These are phyloP conservation scores for Chiroxiphia lanceolata DNA, from an alignment of 2,797 vertebrate species.

Conservation along the genomic window DNA sequence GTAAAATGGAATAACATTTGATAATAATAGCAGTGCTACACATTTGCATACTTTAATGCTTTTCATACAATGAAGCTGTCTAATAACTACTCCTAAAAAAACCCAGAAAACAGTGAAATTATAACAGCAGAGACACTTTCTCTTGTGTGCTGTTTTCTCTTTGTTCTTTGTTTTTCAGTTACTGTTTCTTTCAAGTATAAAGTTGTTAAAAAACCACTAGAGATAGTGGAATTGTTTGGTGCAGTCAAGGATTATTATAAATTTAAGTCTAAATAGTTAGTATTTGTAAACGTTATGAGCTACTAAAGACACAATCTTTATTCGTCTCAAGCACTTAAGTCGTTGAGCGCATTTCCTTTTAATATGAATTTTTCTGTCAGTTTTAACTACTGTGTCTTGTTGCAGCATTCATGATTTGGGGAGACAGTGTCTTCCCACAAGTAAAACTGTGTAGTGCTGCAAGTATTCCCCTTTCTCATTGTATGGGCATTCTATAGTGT, in stretches of 20 bases:
- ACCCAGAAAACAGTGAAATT: neutral
- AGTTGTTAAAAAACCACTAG: neutral
- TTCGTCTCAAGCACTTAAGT: neutral
- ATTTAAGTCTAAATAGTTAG: neutral
- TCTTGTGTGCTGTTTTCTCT: neutral
- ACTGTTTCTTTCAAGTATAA: neutral
- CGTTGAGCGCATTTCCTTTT: neutral
- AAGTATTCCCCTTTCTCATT: neutral
- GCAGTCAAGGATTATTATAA: neutral
- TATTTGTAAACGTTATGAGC: neutral
- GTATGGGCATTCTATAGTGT: neutral
- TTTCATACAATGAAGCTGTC: neutral
- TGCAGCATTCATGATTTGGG: neutral
- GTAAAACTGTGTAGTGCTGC: neutral
- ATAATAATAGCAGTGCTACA: neutral
- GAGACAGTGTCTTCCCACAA: neutral
- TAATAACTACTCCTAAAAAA: neutral
- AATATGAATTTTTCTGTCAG: neutral
- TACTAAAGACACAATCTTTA: neutral
- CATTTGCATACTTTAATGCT: neutral
- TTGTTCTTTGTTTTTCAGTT: neutral
- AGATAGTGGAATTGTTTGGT: neutral
- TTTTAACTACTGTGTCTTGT: neutral
- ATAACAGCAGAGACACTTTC: neutral
- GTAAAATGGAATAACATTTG: neutral